phyloP scores from a whole-genome alignment of 2,888 invertebrate genomes.

The Cephus runcator region DNA sequence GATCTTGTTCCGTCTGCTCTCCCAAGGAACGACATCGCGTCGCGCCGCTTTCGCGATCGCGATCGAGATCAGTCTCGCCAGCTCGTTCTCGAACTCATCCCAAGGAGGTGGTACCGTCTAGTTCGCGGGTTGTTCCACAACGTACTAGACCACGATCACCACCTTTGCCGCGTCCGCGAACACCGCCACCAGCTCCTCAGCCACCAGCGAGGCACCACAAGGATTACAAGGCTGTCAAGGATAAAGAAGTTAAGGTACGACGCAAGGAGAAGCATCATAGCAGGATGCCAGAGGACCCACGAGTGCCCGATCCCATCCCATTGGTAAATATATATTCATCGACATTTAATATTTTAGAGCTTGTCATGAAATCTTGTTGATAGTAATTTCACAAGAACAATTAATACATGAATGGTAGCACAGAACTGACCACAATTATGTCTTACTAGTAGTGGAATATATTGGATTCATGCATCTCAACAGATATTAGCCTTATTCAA shows the following conservation, averaged over 20 bases:
- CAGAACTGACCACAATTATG: not conserved
- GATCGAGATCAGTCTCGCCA: conserved; percentile 71
- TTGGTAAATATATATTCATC: conserved; percentile 45
- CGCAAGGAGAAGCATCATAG: conserved; percentile 57
- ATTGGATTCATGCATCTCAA: not conserved
- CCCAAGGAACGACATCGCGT: conserved; percentile 68
- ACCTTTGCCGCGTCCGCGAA: conserved; percentile 66
- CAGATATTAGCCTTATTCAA: not conserved
- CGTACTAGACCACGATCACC: conserved; percentile 55
- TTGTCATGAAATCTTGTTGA: not conserved
- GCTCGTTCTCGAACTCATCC: conserved; percentile 67
- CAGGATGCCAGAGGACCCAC: conserved; percentile 57
- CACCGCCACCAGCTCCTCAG: conserved; percentile 71
- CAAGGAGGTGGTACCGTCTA: conserved; percentile 52
- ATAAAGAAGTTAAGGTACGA: conserved; percentile 57
- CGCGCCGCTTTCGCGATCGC: conserved; percentile 51
- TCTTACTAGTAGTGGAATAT: not conserved
- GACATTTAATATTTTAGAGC: not conserved
- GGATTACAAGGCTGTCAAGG: conserved; percentile 66
- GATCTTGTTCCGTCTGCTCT: conserved; percentile 86
- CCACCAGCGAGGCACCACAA: conserved; percentile 69
- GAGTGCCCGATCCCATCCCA: conserved; percentile 60
- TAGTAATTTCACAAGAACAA: not conserved
- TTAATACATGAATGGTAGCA: no score
- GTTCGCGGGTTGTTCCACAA: conserved; percentile 47